These are phyloP conservation scores for Phortica okadai DNA, from an alignment of 2,888 invertebrate species.

Conservation along the genomic window DNA sequence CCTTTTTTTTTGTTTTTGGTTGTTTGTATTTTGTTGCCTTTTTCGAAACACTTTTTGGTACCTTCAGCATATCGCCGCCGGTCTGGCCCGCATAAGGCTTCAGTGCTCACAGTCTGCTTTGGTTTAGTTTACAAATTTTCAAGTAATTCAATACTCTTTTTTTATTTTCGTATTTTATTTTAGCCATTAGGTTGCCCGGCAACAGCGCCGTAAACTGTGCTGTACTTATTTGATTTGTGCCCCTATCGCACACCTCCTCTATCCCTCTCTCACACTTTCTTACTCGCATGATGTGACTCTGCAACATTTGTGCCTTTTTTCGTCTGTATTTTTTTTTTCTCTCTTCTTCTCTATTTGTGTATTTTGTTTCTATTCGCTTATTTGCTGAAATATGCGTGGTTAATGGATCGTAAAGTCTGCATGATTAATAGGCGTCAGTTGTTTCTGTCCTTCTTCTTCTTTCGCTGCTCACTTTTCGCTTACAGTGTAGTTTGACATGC, in stretches of 20 bases:
- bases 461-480: no score
- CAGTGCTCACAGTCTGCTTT: neutral
- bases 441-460: constrained; percentile 32
- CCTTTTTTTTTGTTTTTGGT: neutral
- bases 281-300: neutral
- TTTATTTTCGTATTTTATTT: constrained; percentile 49
- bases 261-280: neutral
- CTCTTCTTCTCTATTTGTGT: neutral
- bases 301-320: constrained; percentile 5
- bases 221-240: neutral
- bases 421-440: constrained; percentile 68
- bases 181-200: constrained; percentile 45
- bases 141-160: constrained; percentile 69
- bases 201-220: constrained; percentile 37
- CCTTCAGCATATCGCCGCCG: neutral
- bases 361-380: neutral
- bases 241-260: neutral
- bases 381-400: constrained; percentile 60
- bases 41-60: neutral
- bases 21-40: neutral
- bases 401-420: constrained; percentile 68
- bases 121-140: constrained; percentile 52
- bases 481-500: neutral
- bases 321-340: neutral
- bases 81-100: neutral